phyloP scores from a whole-genome alignment of 2,888 invertebrate genomes.

The Brachynemurus nebulosus region DNA sequence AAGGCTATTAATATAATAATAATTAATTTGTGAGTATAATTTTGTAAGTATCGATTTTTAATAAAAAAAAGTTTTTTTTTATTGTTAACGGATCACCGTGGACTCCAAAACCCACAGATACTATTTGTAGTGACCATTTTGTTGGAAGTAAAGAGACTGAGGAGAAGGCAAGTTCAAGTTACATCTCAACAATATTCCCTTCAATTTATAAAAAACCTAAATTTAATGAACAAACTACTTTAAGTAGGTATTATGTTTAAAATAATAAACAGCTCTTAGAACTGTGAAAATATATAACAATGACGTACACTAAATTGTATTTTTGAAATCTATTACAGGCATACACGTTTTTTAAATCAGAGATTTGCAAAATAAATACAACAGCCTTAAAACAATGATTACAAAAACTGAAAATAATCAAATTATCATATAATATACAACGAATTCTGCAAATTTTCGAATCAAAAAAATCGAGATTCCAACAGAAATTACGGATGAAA shows the following conservation, averaged over 20 bases:
- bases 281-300: background rate
- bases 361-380: conserved; percentile 4
- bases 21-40: too few species aligned
- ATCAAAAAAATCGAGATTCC: conserved; percentile 9
- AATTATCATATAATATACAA: background rate
- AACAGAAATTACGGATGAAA: conserved; percentile 11
- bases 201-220: conserved; percentile 8
- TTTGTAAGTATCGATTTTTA: background rate
- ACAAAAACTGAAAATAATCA: conserved; percentile 1
- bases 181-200: conserved; percentile 15
- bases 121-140: too few species aligned
- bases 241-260: conserved; percentile 8
- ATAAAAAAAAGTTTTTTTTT: background rate
- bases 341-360: conserved; percentile 10
- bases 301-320: conserved; percentile 11
- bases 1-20: too few species aligned
- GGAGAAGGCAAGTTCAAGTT: conserved; percentile 12
- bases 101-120: conserved; percentile 10
- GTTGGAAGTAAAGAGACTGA: conserved; percentile 14
- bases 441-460: background rate
- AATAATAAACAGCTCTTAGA: conserved; percentile 1
- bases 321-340: conserved; percentile 14
- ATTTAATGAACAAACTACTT: conserved; percentile 8
- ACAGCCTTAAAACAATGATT: background rate
- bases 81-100: conserved; percentile 9